phyloP scores from a whole-genome alignment of 35 echinoderm and acorn worm species.

The Heliocidaris erythrogramma region DNA sequence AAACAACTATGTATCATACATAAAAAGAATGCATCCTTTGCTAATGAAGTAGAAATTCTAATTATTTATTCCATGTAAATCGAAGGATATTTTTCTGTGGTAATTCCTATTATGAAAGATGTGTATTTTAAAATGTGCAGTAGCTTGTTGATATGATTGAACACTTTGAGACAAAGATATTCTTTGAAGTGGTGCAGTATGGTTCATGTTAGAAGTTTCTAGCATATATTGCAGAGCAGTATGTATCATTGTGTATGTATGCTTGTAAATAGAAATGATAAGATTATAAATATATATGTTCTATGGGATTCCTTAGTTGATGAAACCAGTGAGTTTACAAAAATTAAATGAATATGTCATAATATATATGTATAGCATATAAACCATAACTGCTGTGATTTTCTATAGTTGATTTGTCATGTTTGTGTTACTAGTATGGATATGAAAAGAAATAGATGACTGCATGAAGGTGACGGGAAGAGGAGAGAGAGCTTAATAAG shows the following conservation, averaged over 20 bases:
- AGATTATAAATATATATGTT: background rate
- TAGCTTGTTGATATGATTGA: background rate
- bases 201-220: background rate
- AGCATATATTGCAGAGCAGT: background rate
- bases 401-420: background rate
- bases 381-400: background rate
- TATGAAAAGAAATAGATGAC: background rate
- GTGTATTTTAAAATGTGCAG: background rate
- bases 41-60: background rate
- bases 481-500: background rate
- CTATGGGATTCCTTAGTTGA: background rate
- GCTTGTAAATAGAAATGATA: background rate
- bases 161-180: background rate
- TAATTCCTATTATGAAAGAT: background rate
- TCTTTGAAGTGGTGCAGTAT: background rate
- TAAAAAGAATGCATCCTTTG: background rate
- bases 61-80: background rate
- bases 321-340: background rate
- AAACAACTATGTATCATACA: background rate
- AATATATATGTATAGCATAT: conserved; percentile 12
- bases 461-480: background rate
- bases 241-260: background rate
- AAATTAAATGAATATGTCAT: conserved; percentile 14
- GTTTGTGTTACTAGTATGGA: background rate
- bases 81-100: background rate